phyloP scores from a whole-genome alignment of 2,113 vertebrate genomes.

The Protobothrops mucrosquamatus region DNA sequence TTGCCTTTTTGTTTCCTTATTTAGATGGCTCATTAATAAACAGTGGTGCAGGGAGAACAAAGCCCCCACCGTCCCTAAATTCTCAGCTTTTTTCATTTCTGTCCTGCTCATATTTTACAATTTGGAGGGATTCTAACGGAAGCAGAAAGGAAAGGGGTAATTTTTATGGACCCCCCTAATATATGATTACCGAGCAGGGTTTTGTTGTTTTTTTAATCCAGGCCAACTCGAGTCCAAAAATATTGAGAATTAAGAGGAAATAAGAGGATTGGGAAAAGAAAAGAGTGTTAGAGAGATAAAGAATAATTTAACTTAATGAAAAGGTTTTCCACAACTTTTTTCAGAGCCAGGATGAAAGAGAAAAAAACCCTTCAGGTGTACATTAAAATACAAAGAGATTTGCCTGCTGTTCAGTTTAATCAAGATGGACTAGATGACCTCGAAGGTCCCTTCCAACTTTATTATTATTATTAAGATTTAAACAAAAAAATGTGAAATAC shows the following conservation, averaged over 20 bases:
- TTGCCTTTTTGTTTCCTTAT: conserved; percentile 27
- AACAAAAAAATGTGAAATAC: not conserved
- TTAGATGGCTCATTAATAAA: conserved; percentile 11
- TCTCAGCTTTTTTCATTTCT: too few species aligned
- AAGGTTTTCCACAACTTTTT: not conserved
- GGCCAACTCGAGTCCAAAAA: not conserved
- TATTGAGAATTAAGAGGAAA: not conserved
- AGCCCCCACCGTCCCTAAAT: fast-evolving
- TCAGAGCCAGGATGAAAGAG: not conserved
- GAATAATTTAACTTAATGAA: not conserved
- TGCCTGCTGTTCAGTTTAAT: not conserved
- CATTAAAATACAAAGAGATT: not conserved
- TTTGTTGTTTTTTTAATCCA: not conserved
- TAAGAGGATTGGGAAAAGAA: not conserved
- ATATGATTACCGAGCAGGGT: not conserved
- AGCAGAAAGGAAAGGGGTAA: not conserved
- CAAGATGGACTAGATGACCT: not conserved
- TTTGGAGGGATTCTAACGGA: not conserved
- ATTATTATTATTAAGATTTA: not conserved
- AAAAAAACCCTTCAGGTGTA: not conserved
- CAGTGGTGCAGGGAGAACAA: not conserved
- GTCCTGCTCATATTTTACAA: fast-evolving
- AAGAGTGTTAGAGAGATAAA: not conserved
- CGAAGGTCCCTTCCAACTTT: too few species aligned
- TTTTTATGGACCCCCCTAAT: not conserved